Evolutionary conservation across 2,797 vertebrate genomes (phyloP).

Genomic region (Synaphobranchus kaupii): DNA sequence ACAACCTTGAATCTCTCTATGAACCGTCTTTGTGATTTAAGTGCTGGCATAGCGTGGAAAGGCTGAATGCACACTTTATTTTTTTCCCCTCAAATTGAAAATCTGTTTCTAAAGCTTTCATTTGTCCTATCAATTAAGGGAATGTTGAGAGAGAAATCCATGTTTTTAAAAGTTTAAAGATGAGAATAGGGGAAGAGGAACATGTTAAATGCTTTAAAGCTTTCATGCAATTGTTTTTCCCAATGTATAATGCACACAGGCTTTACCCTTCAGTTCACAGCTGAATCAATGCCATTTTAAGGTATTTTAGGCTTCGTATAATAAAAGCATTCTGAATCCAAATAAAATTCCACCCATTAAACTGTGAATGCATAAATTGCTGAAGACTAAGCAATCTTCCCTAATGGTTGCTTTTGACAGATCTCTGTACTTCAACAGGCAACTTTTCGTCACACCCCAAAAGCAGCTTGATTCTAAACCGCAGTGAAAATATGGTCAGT

Average conservation of each 20-base stretch:
- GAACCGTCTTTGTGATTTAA: slow-evolving; percentile 81
- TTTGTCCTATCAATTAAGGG: slow-evolving; percentile 83
- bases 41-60: slow-evolving; percentile 79
- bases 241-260: slow-evolving; percentile 78
- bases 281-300: slow-evolving; percentile 69
- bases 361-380: slow-evolving; percentile 65
- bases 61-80: slow-evolving; percentile 74
- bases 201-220: slow-evolving; percentile 72
- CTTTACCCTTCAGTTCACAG: slow-evolving; percentile 70
- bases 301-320: slow-evolving; percentile 71
- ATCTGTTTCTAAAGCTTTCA: slow-evolving; percentile 72
- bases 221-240: slow-evolving; percentile 66
- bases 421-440: background rate
- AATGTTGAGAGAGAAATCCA: slow-evolving; percentile 80
- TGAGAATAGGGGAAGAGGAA: slow-evolving; percentile 59
- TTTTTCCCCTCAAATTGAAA: slow-evolving; percentile 78
- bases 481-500: slow-evolving; percentile 66
- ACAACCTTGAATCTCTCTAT: slow-evolving; percentile 84
- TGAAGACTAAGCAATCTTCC: slow-evolving; percentile 72
- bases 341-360: slow-evolving; percentile 56
- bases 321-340: slow-evolving; percentile 63
- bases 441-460: slow-evolving; percentile 33
- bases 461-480: slow-evolving; percentile 48
- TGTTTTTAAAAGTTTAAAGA: slow-evolving; percentile 79
- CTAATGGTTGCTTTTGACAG: slow-evolving; percentile 62